A percentile compares a stretch with the other conserved stretches of the same genome.
Conservation (phyloP, 2,797 vertebrate genomes). For the Limnodromus scolopaceus region DNA sequence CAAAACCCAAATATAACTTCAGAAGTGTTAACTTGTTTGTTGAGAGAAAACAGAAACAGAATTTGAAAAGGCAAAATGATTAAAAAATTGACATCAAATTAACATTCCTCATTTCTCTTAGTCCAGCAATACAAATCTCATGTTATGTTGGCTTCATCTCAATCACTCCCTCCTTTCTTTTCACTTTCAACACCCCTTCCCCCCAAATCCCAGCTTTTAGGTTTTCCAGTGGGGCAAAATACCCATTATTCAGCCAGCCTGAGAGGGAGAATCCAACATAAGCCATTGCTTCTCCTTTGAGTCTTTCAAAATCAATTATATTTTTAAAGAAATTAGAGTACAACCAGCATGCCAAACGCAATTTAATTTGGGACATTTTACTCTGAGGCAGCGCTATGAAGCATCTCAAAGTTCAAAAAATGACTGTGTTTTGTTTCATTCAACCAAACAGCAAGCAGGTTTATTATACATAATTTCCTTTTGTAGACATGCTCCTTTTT, state of each 20-base stretch:
- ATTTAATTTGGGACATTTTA: background rate
- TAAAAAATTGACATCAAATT: background rate
- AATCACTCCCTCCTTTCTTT: background rate
- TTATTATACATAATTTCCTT: background rate
- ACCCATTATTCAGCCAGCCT: background rate
- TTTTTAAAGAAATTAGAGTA: slow-evolving; percentile 11
- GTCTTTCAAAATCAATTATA: background rate
- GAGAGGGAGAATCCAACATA: background rate
- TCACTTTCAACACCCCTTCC: background rate
- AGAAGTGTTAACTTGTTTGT: background rate
- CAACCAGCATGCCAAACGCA: background rate
- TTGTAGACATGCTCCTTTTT: background rate
- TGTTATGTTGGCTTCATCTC: background rate
- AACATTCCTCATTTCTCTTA: background rate
- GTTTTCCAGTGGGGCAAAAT: background rate
- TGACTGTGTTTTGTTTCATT: background rate
- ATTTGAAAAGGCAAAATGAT: background rate
- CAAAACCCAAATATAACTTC: background rate
- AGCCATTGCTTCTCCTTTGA: background rate
- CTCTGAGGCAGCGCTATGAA: background rate
- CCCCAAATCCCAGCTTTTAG: background rate
- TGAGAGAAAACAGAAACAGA: background rate
- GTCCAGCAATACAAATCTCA: background rate
- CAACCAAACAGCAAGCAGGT: background rate
- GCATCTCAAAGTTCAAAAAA: background rate